phyloP scores from a whole-genome alignment of 2,888 invertebrate species.

The Microdon myrmicae region DNA sequence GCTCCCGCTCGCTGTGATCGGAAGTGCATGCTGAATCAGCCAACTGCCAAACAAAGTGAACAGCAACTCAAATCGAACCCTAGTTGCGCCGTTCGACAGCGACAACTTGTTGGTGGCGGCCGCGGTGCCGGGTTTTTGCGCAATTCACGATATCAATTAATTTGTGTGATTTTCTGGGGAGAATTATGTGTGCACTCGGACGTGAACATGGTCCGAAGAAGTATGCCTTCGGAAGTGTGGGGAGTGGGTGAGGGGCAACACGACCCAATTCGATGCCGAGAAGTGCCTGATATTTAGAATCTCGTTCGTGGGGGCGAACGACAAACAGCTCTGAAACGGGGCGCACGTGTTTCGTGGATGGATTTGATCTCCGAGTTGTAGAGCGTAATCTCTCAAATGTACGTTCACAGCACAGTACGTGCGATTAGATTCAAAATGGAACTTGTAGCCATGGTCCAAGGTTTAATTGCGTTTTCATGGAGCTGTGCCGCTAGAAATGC shows the following conservation, averaged over 20 bases:
- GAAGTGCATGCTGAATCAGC: slow-evolving; percentile 40
- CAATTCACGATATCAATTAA: slow-evolving; percentile 49
- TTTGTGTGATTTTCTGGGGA: slow-evolving; percentile 43
- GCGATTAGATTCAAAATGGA: slow-evolving; percentile 40
- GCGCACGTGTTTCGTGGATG: slow-evolving; percentile 40
- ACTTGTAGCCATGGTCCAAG: slow-evolving; percentile 42
- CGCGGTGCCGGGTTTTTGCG: slow-evolving; percentile 19
- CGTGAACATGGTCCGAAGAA: slow-evolving; percentile 36
- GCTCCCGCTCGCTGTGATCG: slow-evolving; percentile 20
- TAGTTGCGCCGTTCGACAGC: slow-evolving; percentile 15
- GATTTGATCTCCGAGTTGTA: slow-evolving; percentile 7
- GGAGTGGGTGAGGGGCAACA: slow-evolving; percentile 1
- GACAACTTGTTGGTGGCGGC: slow-evolving; percentile 7
- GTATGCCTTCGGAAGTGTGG: slow-evolving; percentile 6
- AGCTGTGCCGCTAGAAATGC: slow-evolving; percentile 1
- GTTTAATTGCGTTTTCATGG: slow-evolving; percentile 31
- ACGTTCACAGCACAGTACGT: slow-evolving; percentile 19
- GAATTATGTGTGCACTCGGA: slow-evolving; percentile 43
- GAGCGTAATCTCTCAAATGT: slow-evolving; percentile 20
- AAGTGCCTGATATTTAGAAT: slow-evolving; percentile 28
- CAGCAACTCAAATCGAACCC: slow-evolving; percentile 27
- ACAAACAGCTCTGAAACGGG: slow-evolving; percentile 7
- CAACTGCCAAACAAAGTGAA: slow-evolving; percentile 33
- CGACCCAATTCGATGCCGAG: slow-evolving; percentile 41
- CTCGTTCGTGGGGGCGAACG: slow-evolving; percentile 9